phyloP scores from a whole-genome alignment of 2,797 vertebrate species.

The Sparidentex hasta region DNA sequence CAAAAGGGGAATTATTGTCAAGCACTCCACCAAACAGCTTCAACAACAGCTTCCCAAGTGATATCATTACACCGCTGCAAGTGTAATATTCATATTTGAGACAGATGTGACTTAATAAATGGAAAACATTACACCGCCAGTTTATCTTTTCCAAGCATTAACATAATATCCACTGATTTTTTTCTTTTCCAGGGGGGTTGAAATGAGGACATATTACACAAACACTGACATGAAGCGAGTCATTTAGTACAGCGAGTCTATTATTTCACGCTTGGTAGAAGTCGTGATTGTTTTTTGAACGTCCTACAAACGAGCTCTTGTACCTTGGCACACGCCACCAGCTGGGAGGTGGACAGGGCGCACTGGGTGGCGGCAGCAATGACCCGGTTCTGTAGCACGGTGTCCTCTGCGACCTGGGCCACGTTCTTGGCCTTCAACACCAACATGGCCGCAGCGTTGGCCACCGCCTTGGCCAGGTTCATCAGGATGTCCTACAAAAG shows the following conservation, averaged over 20 bases:
- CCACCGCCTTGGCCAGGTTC: constrained; percentile 98
- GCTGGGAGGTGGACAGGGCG: constrained; percentile 96
- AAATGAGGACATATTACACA: neutral
- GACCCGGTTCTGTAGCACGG: constrained; percentile 95
- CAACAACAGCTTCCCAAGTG: neutral
- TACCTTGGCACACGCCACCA: constrained; percentile 98
- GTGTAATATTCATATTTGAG: constrained; percentile 20
- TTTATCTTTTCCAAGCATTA: constrained; percentile 13
- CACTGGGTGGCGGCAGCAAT: constrained; percentile 98
- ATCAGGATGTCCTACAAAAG: constrained; percentile 92
- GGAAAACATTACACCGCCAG: neutral
- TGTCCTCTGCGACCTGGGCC: constrained; percentile 95
- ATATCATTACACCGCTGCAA: neutral
- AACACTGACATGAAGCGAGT: constrained; percentile 4
- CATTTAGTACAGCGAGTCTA: neutral
- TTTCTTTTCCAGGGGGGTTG: neutral
- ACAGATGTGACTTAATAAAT: constrained; percentile 1
- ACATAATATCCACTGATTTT: constrained; percentile 3
- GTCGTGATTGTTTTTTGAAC: too few species aligned
- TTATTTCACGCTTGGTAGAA: neutral
- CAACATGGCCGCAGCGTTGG: constrained; percentile 97
- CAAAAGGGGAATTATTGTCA: constrained; percentile 1
- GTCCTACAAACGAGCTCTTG: neutral
- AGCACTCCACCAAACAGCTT: neutral
- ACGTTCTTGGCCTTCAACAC: constrained; percentile 98